These are phyloP conservation scores for Megaleporinus macrocephalus DNA, from an alignment of 2,113 vertebrate genomes.

Conservation along the genomic window DNA sequence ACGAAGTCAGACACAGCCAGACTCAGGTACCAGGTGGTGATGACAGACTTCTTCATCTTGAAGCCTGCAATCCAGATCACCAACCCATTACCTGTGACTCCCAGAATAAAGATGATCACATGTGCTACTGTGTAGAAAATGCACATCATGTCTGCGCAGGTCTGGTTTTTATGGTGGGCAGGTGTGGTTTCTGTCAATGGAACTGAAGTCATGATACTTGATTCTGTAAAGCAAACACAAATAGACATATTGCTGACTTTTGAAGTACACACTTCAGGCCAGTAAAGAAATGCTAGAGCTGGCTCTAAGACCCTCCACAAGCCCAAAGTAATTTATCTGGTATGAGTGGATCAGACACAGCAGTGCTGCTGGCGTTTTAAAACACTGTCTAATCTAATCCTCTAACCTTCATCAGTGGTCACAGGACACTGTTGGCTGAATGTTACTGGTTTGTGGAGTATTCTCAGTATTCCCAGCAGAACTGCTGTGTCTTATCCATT, in stretches of 20 bases:
- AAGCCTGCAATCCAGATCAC: neutral
- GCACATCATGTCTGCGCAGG: neutral
- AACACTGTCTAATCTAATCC: too few relatives aligned
- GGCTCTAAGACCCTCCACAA: too few relatives aligned
- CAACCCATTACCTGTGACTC: neutral
- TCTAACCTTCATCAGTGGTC: too few relatives aligned
- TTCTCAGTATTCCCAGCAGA: too few relatives aligned
- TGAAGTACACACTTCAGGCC: too few relatives aligned
- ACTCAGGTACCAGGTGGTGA: neutral
- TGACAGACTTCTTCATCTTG: neutral
- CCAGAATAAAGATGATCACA: neutral
- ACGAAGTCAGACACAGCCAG: neutral
- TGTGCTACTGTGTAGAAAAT: conserved; percentile 48
- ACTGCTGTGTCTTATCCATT: too few relatives aligned
- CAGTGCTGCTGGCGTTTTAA: too few relatives aligned
- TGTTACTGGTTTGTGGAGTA: too few relatives aligned
- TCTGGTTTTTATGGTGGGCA: neutral
- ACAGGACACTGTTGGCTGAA: too few relatives aligned
- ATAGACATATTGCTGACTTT: neutral
- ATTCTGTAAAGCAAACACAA: neutral
- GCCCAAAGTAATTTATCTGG: too few relatives aligned
- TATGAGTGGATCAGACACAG: too few relatives aligned
- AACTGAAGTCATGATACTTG: neutral
- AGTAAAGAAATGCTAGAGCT: too few relatives aligned
- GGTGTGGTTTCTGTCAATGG: neutral